Percentiles rank a stretch among this genome's conserved stretches.
Evolutionary conservation across 2,797 vertebrate species (phyloP).

Genomic region (Sebastes vulpes): DNA sequence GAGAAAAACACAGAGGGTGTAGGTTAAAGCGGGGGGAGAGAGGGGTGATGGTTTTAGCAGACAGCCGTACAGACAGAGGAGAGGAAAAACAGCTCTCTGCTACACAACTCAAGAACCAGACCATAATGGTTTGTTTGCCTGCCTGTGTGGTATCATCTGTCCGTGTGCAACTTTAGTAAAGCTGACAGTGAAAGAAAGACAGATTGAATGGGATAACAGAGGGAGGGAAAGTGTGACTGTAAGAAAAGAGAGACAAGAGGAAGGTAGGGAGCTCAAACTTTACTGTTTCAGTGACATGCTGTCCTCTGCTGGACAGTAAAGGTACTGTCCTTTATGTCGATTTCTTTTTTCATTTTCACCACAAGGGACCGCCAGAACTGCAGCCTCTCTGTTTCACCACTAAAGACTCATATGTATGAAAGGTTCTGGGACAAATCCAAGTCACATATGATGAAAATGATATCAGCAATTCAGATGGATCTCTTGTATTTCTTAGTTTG

Average conservation of each 20-base stretch:
- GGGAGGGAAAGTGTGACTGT: background rate
- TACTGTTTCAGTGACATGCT: slow-evolving; percentile 29
- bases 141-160: slow-evolving; percentile 35
- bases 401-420: background rate
- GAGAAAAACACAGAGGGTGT: slow-evolving; percentile 42
- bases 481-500: background rate
- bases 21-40: slow-evolving; percentile 15
- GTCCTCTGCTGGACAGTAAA: slow-evolving; percentile 67
- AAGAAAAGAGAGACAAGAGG: background rate
- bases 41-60: slow-evolving; percentile 80
- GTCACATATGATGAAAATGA: background rate
- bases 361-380: slow-evolving; percentile 49
- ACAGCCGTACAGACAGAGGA: slow-evolving; percentile 37
- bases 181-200: slow-evolving; percentile 24
- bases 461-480: background rate
- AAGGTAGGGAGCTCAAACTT: background rate
- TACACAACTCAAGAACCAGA: slow-evolving; percentile 23
- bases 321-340: fast-evolving
- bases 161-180: slow-evolving; percentile 6
- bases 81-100: slow-evolving; percentile 61
- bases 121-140: slow-evolving; percentile 1
- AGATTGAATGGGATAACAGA: background rate
- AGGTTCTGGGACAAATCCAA: background rate
- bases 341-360: slow-evolving; percentile 1
- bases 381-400: background rate